Conservation (phyloP, 2,888 invertebrate species). For the Fragum fragum region DNA sequence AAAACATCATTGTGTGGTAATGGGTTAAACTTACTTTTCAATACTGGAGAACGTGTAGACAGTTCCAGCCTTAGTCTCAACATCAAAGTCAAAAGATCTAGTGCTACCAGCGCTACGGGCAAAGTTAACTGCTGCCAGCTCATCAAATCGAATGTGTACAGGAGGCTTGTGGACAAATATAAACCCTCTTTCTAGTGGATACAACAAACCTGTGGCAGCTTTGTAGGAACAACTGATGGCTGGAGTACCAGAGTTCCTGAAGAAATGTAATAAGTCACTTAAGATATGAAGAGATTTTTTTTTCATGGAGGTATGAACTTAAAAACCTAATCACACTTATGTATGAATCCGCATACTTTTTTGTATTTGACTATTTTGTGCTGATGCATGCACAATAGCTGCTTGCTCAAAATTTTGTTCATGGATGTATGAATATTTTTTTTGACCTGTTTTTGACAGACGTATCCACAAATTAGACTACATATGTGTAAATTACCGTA, state of each 20-base stretch:
- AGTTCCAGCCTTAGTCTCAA: constrained; percentile 94
- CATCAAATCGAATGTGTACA: constrained; percentile 98
- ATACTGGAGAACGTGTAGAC: constrained; percentile 98
- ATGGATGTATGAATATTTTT: too few species aligned
- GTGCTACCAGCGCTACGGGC: constrained; percentile 95
- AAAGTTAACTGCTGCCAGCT: constrained; percentile 97
- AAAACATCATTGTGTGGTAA: too few species aligned
- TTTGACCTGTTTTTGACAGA: not conserved
- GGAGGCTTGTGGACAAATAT: constrained; percentile 99
- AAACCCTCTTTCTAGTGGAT: constrained; percentile 98
- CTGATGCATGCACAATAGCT: too few species aligned
- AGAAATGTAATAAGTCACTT: not conserved
- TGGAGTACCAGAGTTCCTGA: constrained; percentile 93
- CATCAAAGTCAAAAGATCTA: constrained; percentile 88
- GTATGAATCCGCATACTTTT: too few species aligned
- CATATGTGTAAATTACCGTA: too few species aligned
- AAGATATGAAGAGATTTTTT: not conserved
- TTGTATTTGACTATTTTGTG: too few species aligned
- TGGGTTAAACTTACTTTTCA: constrained; percentile 91
- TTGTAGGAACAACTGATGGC: constrained; percentile 98
- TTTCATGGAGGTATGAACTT: too few species aligned
- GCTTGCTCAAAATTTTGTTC: too few species aligned
- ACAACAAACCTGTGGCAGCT: constrained; percentile 98
- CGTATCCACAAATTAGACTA: too few species aligned
- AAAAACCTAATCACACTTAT: too few species aligned